These are phyloP conservation scores for Carapus acus DNA, from an alignment of 2,797 vertebrate genomes.

Conservation along the genomic window DNA sequence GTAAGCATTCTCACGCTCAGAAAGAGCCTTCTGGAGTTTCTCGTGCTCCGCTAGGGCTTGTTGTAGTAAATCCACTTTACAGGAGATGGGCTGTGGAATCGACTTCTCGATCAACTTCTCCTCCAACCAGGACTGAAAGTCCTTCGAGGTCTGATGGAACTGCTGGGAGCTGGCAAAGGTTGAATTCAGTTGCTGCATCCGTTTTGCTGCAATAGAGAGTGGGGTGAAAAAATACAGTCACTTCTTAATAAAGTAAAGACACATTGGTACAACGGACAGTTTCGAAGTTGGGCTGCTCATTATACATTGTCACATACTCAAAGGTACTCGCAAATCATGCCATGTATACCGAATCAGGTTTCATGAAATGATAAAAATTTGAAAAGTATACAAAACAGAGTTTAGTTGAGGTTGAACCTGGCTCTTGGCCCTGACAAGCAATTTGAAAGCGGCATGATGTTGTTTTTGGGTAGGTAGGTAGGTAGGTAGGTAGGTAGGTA, in stretches of 20 bases:
- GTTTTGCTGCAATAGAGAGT: conserved; percentile 73
- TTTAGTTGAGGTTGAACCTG: too few species aligned
- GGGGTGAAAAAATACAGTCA: conserved; percentile 1
- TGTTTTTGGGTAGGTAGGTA: neutral
- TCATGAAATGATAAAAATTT: too few species aligned
- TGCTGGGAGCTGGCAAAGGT: conserved; percentile 90
- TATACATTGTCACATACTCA: too few species aligned
- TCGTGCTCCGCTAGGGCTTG: conserved; percentile 79
- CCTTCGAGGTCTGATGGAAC: conserved; percentile 90
- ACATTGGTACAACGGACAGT: too few species aligned
- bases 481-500: too few species aligned
- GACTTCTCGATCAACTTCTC: conserved; percentile 79
- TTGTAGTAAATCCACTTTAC: conserved; percentile 75
- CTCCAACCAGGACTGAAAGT: conserved; percentile 87
- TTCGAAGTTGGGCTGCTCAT: too few species aligned
- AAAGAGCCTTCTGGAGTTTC: conserved; percentile 70
- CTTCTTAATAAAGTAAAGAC: too few species aligned
- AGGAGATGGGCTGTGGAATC: conserved; percentile 72
- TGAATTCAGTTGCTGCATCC: conserved; percentile 85
- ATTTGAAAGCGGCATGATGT: neutral
- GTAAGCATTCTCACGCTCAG: conserved; percentile 74
- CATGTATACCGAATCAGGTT: too few species aligned
- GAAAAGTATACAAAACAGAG: too few species aligned
- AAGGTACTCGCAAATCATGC: too few species aligned
- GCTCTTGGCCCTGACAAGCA: too few species aligned